phyloP scores from a whole-genome alignment of 2,888 invertebrate species.

The Plebejus anna region DNA sequence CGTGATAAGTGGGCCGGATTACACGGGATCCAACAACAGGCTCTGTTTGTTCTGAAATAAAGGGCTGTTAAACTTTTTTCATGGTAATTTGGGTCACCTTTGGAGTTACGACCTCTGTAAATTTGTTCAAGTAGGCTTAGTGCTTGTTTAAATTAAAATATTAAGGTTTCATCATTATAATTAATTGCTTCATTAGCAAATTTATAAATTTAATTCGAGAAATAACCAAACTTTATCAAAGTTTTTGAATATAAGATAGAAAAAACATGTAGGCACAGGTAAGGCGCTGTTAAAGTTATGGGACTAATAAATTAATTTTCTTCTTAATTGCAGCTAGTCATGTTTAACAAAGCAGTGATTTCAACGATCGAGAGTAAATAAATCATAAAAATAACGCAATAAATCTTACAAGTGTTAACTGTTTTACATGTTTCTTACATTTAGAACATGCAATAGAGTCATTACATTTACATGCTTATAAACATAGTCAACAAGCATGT shows the following conservation, averaged over 20 bases:
- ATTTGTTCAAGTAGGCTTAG: slow-evolving; percentile 77
- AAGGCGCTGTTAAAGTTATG: no score
- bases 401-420: slow-evolving; percentile 25
- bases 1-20: slow-evolving; percentile 79
- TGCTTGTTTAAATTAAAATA: slow-evolving; percentile 48
- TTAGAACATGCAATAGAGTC: slow-evolving; percentile 24
- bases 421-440: slow-evolving; percentile 26
- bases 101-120: slow-evolving; percentile 71
- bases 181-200: background rate
- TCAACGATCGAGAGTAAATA: slow-evolving; percentile 14
- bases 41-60: slow-evolving; percentile 78
- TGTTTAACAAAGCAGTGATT: slow-evolving; percentile 44
- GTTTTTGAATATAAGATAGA: background rate
- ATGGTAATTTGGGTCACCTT: slow-evolving; percentile 79
- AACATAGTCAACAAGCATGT: slow-evolving; percentile 18
- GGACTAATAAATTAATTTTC: background rate
- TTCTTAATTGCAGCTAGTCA: background rate
- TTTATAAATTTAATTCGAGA: background rate
- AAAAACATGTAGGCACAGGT: no score
- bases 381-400: slow-evolving; percentile 20
- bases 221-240: background rate
- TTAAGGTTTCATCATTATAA: background rate
- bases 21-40: slow-evolving; percentile 74
- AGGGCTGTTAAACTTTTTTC: slow-evolving; percentile 79
- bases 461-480: slow-evolving; percentile 26